phyloP scores from a whole-genome alignment of 2,797 vertebrate species.

The Pseudotriccus pelzelni region DNA sequence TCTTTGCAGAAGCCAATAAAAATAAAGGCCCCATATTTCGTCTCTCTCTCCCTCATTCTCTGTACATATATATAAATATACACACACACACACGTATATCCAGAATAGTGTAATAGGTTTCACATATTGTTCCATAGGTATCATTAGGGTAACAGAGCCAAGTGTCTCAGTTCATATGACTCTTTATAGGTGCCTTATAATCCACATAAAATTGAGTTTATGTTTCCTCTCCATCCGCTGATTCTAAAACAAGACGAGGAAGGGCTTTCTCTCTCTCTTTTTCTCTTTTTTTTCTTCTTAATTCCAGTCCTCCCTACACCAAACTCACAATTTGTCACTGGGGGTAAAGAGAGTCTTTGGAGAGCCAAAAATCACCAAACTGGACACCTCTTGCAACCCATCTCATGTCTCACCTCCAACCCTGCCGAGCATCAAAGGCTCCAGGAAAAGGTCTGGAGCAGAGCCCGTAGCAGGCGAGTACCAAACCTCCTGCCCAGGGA shows the following conservation, averaged over 20 bases:
- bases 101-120: constrained; percentile 63
- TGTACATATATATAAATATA: constrained; percentile 29
- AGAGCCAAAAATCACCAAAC: background rate
- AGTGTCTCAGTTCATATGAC: constrained; percentile 68
- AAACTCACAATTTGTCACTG: background rate
- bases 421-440: background rate
- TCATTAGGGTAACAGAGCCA: constrained; percentile 59
- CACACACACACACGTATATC: background rate
- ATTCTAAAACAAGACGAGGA: constrained; percentile 29
- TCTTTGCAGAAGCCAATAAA: constrained; percentile 68
- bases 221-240: constrained; percentile 49
- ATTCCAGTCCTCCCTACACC: background rate
- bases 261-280: background rate
- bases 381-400: background rate
- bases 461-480: background rate
- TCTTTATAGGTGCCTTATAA: constrained; percentile 68
- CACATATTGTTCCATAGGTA: constrained; percentile 69
- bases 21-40: constrained; percentile 62
- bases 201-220: constrained; percentile 65
- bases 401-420: background rate
- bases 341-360: background rate
- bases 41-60: constrained; percentile 2
- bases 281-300: background rate
- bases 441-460: background rate
- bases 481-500: background rate